Evolutionary conservation across 1,140 invertebrate species (phyloP), one percentile per base, ranked within the genome.

Genomic region (Acromyrmex charruanus): DNA sequence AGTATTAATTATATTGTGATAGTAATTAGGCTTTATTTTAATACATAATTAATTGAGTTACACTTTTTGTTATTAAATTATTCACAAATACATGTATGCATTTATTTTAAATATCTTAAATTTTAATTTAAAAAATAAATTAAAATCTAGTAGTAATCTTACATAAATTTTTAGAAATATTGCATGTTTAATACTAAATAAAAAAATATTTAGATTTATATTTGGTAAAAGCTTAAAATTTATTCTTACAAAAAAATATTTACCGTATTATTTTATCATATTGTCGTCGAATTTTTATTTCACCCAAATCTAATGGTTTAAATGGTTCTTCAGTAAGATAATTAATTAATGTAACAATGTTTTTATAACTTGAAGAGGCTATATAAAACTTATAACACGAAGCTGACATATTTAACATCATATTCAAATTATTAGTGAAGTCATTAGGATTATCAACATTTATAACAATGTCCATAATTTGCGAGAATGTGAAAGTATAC

Each of bases 401-500:
- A 18, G 71, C 80, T 0, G 66, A 28, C 4, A 88, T 44, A 0
- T 84, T 82, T 6, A 93, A 31, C 9, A 88, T 49, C 12, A 93
- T 65, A 16, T 90, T 91, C 3, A 91, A 61, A 77, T 85, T 92
- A 12, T 90, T 86, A 0, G 89, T 87, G 0, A 92, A 77, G 9
- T 87, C 72, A 3, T 91, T 80, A 18, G 69, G 5, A 58, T 85
- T 87, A 1, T 85, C 14, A 7, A 85, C 87, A 77, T 53, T 72
- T 2, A 68, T 16, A 12, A 65, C 5, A 3, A 77, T 21, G 51
- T 82, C 89, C 63, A 80, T 77, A 51, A 85, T 72, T 74, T 58
- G 74, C 0, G 3, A 39, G 3, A 86, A 14, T 7, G 55, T 25
- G 6, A 87, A 63, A 21, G 16, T 16, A 3, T 44, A 44, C 21